Conservation (phyloP, 2,888 invertebrate species). For the Apoda limacodes region DNA sequence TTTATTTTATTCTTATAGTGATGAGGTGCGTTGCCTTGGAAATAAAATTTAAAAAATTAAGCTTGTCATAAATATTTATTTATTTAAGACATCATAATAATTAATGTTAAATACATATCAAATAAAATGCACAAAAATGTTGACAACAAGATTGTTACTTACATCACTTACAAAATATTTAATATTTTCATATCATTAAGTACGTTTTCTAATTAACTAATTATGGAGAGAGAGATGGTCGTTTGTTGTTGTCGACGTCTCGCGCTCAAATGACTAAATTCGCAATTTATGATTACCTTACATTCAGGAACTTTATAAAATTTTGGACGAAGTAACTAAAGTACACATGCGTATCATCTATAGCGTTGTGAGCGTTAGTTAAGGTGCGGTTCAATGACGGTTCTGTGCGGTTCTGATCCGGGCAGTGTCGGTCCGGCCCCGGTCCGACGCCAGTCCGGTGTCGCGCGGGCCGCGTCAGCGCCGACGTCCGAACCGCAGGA, state of each 20-base stretch:
- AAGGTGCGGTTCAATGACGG: constrained; percentile 21
- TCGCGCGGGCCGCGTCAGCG: constrained; percentile 62
- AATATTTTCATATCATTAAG: constrained; percentile 54
- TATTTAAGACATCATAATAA: constrained; percentile 61
- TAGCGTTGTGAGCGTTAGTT: constrained; percentile 9
- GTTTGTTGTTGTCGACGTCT: constrained; percentile 24
- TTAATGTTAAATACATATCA: constrained; percentile 48
- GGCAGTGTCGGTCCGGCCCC: constrained; percentile 18
- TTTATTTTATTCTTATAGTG: too few species aligned
- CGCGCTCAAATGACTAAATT: constrained; percentile 12
- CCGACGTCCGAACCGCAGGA: constrained; percentile 88
- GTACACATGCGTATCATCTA: background rate
- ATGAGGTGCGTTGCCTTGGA: too few species aligned
- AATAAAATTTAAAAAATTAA: constrained; percentile 32
- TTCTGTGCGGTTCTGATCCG: constrained; percentile 12
- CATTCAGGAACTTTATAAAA: constrained; percentile 25
- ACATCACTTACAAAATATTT: constrained; percentile 46
- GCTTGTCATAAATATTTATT: constrained; percentile 63
- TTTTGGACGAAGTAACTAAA: constrained; percentile 50
- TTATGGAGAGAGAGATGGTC: constrained; percentile 50
- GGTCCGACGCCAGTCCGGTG: too few species aligned
- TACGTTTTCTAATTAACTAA: constrained; percentile 35
- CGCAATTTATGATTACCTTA: constrained; percentile 4
- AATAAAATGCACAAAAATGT: constrained; percentile 55
- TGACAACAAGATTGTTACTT: constrained; percentile 55